Evolutionary conservation across 2,888 invertebrate species (phyloP).

Genomic region (Hesperia comma): DNA sequence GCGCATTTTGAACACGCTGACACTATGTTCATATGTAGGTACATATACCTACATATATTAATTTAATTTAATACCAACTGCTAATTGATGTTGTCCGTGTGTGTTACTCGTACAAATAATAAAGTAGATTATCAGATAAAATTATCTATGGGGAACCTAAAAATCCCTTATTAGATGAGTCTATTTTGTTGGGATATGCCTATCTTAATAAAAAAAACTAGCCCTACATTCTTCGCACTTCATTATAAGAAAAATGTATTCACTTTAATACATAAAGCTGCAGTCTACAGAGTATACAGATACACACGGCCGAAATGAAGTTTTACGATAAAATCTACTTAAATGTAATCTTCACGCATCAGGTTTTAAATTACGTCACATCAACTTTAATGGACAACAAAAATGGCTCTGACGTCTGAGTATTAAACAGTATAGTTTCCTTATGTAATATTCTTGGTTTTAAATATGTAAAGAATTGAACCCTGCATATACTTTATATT

Average conservation of each 20-base stretch:
- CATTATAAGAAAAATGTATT: neutral
- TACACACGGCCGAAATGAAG: conserved; percentile 13
- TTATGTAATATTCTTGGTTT: neutral
- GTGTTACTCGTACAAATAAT: too few relatives aligned
- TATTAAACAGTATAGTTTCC: conserved; percentile 14
- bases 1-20: conserved; percentile 4
- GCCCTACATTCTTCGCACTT: neutral
- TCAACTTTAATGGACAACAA: conserved; percentile 26
- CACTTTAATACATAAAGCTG: neutral
- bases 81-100: too few relatives aligned
- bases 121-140: too few relatives aligned
- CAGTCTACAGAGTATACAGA: neutral
- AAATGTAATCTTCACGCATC: conserved; percentile 30
- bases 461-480: neutral
- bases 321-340: conserved; percentile 32
- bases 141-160: too few relatives aligned
- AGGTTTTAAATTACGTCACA: conserved; percentile 34
- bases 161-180: too few relatives aligned
- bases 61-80: too few relatives aligned
- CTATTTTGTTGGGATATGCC: too few relatives aligned
- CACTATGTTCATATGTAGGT: neutral
- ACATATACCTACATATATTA: neutral
- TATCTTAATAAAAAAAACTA: too few relatives aligned
- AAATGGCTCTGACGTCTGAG: conserved; percentile 21
- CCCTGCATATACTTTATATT: neutral